Conservation (phyloP, 64 coral and sea anemone genomes). For the Montipora foliosa region DNA sequence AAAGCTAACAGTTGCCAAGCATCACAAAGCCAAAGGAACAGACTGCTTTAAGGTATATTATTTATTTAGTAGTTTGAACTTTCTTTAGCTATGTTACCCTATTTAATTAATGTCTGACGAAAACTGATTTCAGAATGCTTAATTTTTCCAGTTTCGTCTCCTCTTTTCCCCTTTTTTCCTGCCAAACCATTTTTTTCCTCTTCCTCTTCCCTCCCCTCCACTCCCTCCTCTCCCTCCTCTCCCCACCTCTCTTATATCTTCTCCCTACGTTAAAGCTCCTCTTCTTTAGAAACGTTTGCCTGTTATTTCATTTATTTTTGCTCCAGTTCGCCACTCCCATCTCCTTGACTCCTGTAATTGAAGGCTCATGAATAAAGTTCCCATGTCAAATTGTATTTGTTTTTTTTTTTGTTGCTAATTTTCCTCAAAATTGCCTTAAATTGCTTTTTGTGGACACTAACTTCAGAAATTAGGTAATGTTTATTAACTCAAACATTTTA, state of each 20-base stretch:
- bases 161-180: too few relatives aligned
- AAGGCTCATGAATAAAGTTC: too few relatives aligned
- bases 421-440: too few relatives aligned
- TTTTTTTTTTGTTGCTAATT: too few relatives aligned
- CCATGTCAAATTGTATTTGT: too few relatives aligned
- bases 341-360: too few relatives aligned
- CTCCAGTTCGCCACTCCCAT: background rate
- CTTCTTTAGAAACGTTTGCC: background rate
- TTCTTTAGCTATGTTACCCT: background rate
- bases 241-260: background rate
- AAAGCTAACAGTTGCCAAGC: constrained; percentile 2
- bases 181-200: background rate
- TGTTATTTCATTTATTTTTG: background rate
- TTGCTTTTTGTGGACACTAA: too few relatives aligned
- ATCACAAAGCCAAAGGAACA: constrained; percentile 46
- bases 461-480: too few relatives aligned
- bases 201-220: background rate
- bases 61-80: background rate
- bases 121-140: background rate
- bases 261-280: background rate
- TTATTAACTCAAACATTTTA: too few relatives aligned
- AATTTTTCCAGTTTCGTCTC: background rate
- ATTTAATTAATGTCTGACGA: background rate
- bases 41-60: constrained; percentile 16
- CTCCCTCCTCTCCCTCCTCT: background rate